Evolutionary conservation across 2,113 vertebrate genomes (phyloP).

Genomic region (Saguinus midas): DNA sequence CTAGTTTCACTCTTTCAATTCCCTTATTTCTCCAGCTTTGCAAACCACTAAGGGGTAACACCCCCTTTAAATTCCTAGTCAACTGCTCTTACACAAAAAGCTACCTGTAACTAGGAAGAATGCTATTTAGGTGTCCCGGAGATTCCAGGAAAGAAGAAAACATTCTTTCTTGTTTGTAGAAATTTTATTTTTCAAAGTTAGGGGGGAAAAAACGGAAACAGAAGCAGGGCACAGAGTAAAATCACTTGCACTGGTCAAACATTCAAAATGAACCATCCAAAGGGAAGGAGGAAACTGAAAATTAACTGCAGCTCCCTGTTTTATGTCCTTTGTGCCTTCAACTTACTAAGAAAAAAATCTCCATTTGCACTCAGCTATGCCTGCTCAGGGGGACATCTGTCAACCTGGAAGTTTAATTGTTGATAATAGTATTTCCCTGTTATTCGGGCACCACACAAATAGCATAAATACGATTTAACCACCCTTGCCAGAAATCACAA

Average conservation of each 20-base stretch:
- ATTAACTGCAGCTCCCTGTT: not conserved
- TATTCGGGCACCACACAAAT: constrained; percentile 57
- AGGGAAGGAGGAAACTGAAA: constrained; percentile 9
- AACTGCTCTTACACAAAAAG: not conserved
- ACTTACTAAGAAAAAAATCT: constrained; percentile 29
- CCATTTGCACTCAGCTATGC: not conserved
- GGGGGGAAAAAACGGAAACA: accelerated
- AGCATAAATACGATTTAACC: constrained; percentile 64
- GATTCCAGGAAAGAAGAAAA: not conserved
- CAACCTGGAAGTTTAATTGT: constrained; percentile 50
- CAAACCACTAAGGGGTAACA: too few relatives aligned
- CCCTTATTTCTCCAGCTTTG: not conserved
- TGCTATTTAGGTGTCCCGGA: not conserved
- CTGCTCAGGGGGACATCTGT: constrained; percentile 61
- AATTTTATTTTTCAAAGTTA: not conserved
- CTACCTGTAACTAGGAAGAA: not conserved
- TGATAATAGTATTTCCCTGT: constrained; percentile 18
- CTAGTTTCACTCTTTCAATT: not conserved
- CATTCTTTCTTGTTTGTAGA: not conserved
- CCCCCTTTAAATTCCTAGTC: not conserved
- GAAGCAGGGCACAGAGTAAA: not conserved
- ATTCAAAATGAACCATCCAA: not conserved
- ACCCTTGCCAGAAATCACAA: constrained; percentile 61
- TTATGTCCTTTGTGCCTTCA: not conserved
- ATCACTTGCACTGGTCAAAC: not conserved